Conservation (phyloP, 2,113 vertebrate species). For the Pachypanchax playfairii region DNA sequence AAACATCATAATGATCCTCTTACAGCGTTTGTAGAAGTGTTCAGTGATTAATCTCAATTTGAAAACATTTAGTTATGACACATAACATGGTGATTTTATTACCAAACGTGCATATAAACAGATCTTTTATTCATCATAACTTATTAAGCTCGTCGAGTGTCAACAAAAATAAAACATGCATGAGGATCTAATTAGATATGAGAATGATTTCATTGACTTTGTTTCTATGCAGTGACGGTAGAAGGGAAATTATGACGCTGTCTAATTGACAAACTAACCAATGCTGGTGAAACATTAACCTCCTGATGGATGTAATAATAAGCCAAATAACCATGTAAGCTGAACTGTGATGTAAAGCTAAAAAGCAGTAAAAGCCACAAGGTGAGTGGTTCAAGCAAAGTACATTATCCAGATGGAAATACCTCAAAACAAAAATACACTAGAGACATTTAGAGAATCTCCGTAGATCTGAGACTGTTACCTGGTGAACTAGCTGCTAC, state of each 20-base stretch:
- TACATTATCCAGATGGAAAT: too few relatives aligned
- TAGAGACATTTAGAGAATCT: too few relatives aligned
- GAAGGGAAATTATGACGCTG: neutral
- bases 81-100: constrained; percentile 15
- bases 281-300: too few relatives aligned
- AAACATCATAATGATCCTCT: neutral
- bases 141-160: neutral
- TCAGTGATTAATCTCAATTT: constrained; percentile 28
- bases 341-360: too few relatives aligned
- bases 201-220: neutral
- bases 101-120: constrained; percentile 4
- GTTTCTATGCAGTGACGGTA: neutral
- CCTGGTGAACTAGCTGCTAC: too few relatives aligned
- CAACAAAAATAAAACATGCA: neutral
- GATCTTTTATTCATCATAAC: constrained; percentile 8
- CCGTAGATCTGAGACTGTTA: too few relatives aligned
- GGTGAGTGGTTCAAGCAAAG: too few relatives aligned
- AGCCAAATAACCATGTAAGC: too few relatives aligned
- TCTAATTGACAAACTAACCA: fast-evolving
- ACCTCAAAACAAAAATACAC: too few relatives aligned
- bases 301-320: too few relatives aligned
- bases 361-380: too few relatives aligned
- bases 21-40: constrained; percentile 19
- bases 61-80: constrained; percentile 27
- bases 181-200: neutral